A percentile compares a stretch with the other conserved stretches of the same genome.
Evolutionary conservation across 2,888 invertebrate species (phyloP).

Genomic region (Hyalella azteca): DNA sequence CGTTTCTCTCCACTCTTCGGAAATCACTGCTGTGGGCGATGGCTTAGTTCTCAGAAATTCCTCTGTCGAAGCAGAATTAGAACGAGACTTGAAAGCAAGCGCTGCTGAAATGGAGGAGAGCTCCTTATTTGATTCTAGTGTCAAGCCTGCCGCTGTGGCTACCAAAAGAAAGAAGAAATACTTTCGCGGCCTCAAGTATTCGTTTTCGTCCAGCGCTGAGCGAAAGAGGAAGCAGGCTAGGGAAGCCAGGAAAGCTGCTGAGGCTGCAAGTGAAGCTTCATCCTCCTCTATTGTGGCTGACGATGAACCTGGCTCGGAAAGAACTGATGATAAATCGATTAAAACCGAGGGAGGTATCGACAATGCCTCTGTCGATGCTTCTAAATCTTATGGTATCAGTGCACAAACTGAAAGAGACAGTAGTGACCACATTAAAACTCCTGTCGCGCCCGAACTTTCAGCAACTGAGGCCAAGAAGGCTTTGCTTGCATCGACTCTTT

Average conservation of each 20-base stretch:
- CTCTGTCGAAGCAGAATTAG: neutral
- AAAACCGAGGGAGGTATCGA: no score
- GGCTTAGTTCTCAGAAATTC: neutral
- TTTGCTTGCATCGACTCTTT: neutral
- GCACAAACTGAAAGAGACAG: no score
- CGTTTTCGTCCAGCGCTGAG: conserved; percentile 44
- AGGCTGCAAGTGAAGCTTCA: conserved; percentile 28
- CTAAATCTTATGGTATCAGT: no score
- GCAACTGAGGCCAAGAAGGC: no score
- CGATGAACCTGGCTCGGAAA: no score
- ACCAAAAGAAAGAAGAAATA: conserved; percentile 58
- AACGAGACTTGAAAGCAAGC: neutral
- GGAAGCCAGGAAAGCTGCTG: conserved; percentile 21
- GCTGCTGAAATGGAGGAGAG: neutral
- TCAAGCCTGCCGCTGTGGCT: neutral
- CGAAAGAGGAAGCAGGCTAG: conserved; percentile 47
- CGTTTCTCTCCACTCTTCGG: neutral
- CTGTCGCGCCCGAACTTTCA: no score
- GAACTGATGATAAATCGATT: no score
- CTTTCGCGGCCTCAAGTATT: conserved; percentile 58
- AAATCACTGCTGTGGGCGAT: conserved; percentile 11
- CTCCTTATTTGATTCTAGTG: neutral
- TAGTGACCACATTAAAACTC: no score
- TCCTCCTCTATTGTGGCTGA: conserved; percentile 48
- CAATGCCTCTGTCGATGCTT: no score